These are phyloP conservation scores for Microcebus ravelobensis DNA, from an alignment of 2,113 vertebrate genomes.

Conservation along the genomic window DNA sequence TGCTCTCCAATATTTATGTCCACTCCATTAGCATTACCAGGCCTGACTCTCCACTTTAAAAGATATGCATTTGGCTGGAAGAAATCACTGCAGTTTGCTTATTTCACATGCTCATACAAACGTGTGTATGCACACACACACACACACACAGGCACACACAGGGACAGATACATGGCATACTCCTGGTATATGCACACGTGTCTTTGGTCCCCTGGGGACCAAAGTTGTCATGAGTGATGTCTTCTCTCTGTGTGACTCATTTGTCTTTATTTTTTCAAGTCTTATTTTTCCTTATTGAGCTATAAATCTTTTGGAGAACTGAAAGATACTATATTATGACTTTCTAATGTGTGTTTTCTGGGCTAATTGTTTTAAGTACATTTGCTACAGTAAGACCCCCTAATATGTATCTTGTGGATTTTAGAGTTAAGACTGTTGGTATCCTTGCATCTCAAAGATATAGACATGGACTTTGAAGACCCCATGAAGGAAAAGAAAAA, in stretches of 20 bases:
- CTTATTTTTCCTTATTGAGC: not conserved
- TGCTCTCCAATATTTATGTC: conserved; percentile 71
- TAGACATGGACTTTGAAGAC: not conserved
- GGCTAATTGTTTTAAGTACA: conserved; percentile 24
- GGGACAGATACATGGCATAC: fast-evolving
- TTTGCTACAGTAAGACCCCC: not conserved
- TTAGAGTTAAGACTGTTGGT: not conserved
- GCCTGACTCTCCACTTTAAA: conserved; percentile 75
- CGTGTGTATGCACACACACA: fast-evolving
- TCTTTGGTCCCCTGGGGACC: not conserved
- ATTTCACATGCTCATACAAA: conserved; percentile 16
- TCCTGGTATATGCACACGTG: not conserved
- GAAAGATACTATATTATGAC: not conserved
- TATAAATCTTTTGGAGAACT: not conserved
- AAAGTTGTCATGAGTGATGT: not conserved
- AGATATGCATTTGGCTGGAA: conserved; percentile 56
- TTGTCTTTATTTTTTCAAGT: not conserved
- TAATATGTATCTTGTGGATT: not conserved
- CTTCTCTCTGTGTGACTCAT: conserved; percentile 7
- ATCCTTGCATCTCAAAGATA: not conserved
- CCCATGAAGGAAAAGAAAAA: not conserved
- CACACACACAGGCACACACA: not conserved
- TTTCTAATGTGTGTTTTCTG: conserved; percentile 15
- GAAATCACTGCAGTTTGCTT: conserved; percentile 60
- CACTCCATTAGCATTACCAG: conserved; percentile 68